Evolutionary conservation across 92 coral and sea anemone species (phyloP).

Genomic region (Paramuricea clavata): DNA sequence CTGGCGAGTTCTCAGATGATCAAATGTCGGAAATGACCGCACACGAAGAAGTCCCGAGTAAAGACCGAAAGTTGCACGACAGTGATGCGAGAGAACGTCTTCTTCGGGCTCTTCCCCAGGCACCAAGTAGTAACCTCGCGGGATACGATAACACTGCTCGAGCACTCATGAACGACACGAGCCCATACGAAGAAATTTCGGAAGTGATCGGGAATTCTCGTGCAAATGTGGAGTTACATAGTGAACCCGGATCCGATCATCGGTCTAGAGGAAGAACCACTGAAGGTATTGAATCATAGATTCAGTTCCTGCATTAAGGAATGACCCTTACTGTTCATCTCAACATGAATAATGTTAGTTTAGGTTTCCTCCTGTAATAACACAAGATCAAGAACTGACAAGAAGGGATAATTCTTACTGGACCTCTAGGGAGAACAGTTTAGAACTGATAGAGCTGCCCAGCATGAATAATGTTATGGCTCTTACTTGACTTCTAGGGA

Average conservation of each 20-base stretch:
- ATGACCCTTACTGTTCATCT: too few species aligned
- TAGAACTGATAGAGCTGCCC: too few species aligned
- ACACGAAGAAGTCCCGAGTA: slow-evolving; percentile 9
- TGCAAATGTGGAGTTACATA: background rate
- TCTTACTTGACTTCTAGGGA: too few species aligned
- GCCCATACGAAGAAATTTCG: slow-evolving; percentile 43
- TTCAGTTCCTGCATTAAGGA: too few species aligned
- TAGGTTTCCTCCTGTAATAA: too few species aligned
- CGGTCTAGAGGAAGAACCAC: background rate
- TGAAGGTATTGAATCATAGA: background rate
- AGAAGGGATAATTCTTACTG: too few species aligned
- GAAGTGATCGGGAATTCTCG: slow-evolving; percentile 39
- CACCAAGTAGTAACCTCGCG: background rate
- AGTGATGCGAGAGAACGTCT: slow-evolving; percentile 17
- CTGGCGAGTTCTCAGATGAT: slow-evolving; percentile 24
- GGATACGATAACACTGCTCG: slow-evolving; percentile 23
- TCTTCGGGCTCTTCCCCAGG: slow-evolving; percentile 34
- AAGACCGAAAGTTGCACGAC: background rate
- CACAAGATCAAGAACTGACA: too few species aligned
- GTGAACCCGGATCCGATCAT: slow-evolving; percentile 2
- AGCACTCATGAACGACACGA: background rate
- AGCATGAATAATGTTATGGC: too few species aligned
- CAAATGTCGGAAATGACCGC: slow-evolving; percentile 31
- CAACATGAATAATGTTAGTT: too few species aligned
- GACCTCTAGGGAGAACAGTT: too few species aligned